These are phyloP conservation scores for Calyptommatus sinebrachiatus DNA, from an alignment of 2,113 vertebrate genomes.

Conservation along the genomic window DNA sequence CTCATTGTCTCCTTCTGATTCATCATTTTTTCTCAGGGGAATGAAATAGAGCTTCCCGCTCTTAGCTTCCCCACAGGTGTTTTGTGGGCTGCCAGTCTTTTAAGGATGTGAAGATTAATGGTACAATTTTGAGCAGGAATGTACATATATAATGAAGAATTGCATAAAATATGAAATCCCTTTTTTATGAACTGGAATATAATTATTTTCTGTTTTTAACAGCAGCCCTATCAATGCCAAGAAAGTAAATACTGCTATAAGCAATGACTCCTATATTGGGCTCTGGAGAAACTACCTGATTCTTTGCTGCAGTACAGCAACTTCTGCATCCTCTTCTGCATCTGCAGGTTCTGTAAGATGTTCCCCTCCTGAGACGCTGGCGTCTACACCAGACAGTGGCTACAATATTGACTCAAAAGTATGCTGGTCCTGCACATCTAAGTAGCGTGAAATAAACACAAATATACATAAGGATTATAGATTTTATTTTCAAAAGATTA, in stretches of 20 bases:
- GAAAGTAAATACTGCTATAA: slow-evolving; percentile 90
- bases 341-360: slow-evolving; percentile 91
- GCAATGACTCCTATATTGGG: slow-evolving; percentile 91
- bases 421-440: slow-evolving; percentile 32
- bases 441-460: background rate
- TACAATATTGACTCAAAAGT: slow-evolving; percentile 96
- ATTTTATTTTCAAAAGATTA: background rate
- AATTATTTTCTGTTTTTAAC: background rate
- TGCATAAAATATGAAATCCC: background rate
- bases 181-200: slow-evolving; percentile 1
- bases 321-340: slow-evolving; percentile 72
- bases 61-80: too few species aligned
- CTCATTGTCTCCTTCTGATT: too few species aligned
- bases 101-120: background rate
- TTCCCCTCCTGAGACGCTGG: slow-evolving; percentile 97
- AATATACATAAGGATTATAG: background rate
- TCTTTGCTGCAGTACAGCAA: slow-evolving; percentile 94
- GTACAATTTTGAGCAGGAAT: background rate
- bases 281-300: slow-evolving; percentile 99
- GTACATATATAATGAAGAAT: background rate
- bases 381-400: slow-evolving; percentile 96
- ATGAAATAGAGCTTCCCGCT: too few species aligned
- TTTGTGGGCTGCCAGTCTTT: background rate
- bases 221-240: slow-evolving; percentile 99
- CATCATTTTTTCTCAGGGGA: too few species aligned